Conservation (phyloP, 2,888 invertebrate species). For the Chirona hameri region DNA sequence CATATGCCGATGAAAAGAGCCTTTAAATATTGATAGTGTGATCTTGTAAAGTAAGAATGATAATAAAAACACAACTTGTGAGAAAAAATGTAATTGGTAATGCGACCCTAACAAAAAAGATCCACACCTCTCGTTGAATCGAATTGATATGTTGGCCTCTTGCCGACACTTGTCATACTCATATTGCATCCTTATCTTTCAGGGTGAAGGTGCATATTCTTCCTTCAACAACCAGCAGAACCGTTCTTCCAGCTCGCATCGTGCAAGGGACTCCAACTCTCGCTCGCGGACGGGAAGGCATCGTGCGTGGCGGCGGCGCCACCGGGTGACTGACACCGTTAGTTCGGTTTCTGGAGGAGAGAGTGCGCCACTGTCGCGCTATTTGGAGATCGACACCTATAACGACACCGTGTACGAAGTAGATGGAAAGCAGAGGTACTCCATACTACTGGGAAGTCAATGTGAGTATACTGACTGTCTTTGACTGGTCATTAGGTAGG, state of each 20-base stretch:
- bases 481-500: no score
- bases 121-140: no score
- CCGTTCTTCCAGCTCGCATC: not conserved
- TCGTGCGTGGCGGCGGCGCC: not conserved
- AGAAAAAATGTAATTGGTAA: no score
- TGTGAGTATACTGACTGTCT: not conserved
- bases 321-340: not conserved
- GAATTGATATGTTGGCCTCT: no score
- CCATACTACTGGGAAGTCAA: constrained; percentile 23
- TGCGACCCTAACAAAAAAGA: no score
- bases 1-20: no score
- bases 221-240: not conserved
- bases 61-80: no score
- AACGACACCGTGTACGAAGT: constrained; percentile 3
- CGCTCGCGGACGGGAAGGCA: not conserved
- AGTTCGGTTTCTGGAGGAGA: not conserved
- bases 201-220: not conserved
- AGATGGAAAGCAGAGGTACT: not conserved
- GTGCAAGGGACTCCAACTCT: not conserved
- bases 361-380: not conserved
- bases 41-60: no score
- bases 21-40: no score
- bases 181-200: not conserved
- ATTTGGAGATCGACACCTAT: not conserved
- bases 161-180: not conserved